These are phyloP conservation scores for Dugesia japonica DNA, from an alignment of 2,888 invertebrate species.

Conservation along the genomic window DNA sequence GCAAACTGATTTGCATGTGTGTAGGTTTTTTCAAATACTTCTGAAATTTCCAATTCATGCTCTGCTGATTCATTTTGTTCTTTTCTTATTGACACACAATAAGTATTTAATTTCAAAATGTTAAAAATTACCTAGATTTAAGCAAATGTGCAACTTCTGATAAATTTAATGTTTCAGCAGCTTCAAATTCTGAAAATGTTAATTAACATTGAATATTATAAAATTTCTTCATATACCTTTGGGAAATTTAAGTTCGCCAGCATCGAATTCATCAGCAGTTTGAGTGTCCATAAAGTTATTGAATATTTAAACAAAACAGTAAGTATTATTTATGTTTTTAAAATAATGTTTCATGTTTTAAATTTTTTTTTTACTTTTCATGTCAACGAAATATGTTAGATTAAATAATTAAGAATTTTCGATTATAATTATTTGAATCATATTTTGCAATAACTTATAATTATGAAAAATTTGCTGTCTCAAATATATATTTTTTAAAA, in stretches of 20 bases:
- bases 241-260: slow-evolving; percentile 22
- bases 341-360: too few relatives aligned
- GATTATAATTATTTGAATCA: too few relatives aligned
- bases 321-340: too few relatives aligned
- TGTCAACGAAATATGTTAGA: too few relatives aligned
- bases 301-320: too few relatives aligned
- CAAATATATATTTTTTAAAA: too few relatives aligned
- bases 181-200: slow-evolving; percentile 22
- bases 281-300: neutral
- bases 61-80: slow-evolving; percentile 21
- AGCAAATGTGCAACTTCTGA: slow-evolving; percentile 20
- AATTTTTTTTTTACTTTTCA: too few relatives aligned
- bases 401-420: too few relatives aligned
- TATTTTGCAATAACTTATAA: too few relatives aligned
- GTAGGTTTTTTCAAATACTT: slow-evolving; percentile 1
- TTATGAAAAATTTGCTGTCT: too few relatives aligned
- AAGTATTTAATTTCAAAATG: neutral
- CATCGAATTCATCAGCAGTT: slow-evolving; percentile 17
- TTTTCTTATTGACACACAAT: neutral
- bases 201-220: too few relatives aligned
- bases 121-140: neutral
- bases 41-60: neutral
- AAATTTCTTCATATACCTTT: neutral
- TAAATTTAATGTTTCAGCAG: slow-evolving; percentile 24
- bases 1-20: slow-evolving; percentile 16